These are phyloP conservation scores for Drosophila kikkawai DNA, from an alignment of 1,140 invertebrate genomes.

Conservation along the genomic window DNA sequence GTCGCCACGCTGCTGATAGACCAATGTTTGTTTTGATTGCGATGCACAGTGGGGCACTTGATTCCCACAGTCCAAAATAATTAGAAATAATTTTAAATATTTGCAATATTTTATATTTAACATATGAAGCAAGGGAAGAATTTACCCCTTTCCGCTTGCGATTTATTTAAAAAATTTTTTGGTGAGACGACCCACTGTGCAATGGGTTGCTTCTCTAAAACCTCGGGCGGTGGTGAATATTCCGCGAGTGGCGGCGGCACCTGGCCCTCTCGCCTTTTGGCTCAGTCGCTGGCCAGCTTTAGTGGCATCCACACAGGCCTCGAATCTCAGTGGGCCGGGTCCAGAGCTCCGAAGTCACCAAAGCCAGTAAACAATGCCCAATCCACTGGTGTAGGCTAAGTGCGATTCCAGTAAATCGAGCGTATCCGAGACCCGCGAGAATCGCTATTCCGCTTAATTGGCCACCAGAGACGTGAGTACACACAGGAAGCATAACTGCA, in stretches of 20 bases:
- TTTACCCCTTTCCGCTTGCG: neutral
- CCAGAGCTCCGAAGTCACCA: constrained; percentile 7
- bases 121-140: neutral
- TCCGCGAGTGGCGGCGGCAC: constrained; percentile 5
- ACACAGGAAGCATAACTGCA: neutral
- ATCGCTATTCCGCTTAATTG: neutral
- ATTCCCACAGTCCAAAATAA: neutral
- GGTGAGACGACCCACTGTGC: neutral
- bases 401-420: constrained; percentile 13
- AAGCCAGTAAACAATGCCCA: constrained; percentile 58
- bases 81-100: neutral
- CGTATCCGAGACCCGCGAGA: constrained; percentile 3
- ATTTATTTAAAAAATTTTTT: neutral
- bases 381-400: constrained; percentile 14
- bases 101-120: neutral
- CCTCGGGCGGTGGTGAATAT: constrained; percentile 28
- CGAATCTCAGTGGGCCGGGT: neutral
- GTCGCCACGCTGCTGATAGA: constrained; percentile 8
- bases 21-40: constrained; percentile 25
- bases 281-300: constrained; percentile 59
- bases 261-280: constrained; percentile 18
- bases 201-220: constrained; percentile 3
- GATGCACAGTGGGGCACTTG: neutral
- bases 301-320: constrained; percentile 36
- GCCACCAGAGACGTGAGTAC: neutral